Conservation (phyloP, 2,888 invertebrate species). For the Lepidonotus clava region DNA sequence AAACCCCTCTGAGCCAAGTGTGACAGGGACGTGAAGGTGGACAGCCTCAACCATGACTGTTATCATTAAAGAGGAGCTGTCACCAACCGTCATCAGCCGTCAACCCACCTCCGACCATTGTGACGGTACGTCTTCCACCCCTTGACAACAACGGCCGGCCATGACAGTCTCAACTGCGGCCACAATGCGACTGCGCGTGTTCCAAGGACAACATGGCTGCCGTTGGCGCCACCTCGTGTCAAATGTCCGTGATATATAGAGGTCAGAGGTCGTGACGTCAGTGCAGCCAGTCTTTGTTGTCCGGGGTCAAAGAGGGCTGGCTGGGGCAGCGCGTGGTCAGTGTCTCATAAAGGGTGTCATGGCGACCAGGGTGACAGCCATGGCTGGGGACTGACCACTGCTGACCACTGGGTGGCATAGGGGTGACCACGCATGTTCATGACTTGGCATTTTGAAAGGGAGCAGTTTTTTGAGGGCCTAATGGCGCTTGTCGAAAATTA, state of each 20-base stretch:
- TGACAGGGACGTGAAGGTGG: too few relatives aligned
- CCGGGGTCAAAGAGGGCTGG: neutral
- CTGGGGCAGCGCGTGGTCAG: conserved; percentile 3
- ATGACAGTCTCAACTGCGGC: neutral
- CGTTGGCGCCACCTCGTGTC: conserved; percentile 10
- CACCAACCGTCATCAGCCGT: neutral
- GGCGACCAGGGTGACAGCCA: neutral
- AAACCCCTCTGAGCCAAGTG: too few relatives aligned
- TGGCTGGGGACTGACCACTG: neutral
- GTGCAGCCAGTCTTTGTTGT: neutral
- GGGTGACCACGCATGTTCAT: conserved; percentile 1
- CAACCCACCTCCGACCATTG: neutral
- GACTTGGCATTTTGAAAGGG: conserved; percentile 23
- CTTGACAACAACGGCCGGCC: neutral
- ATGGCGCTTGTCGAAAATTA: neutral
- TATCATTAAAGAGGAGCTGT: too few relatives aligned
- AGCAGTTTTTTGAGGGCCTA: neutral
- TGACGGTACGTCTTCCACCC: too few relatives aligned
- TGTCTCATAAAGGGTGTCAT: conserved; percentile 13
- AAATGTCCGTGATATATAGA: neutral
- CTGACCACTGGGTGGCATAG: neutral
- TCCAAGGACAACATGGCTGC: neutral
- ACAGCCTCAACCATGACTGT: too few relatives aligned
- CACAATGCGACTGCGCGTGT: neutral
- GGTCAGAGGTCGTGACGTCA: conserved; percentile 42